These are phyloP conservation scores for Apaloderma vittatum DNA, from an alignment of 2,113 vertebrate species.

Conservation along the genomic window DNA sequence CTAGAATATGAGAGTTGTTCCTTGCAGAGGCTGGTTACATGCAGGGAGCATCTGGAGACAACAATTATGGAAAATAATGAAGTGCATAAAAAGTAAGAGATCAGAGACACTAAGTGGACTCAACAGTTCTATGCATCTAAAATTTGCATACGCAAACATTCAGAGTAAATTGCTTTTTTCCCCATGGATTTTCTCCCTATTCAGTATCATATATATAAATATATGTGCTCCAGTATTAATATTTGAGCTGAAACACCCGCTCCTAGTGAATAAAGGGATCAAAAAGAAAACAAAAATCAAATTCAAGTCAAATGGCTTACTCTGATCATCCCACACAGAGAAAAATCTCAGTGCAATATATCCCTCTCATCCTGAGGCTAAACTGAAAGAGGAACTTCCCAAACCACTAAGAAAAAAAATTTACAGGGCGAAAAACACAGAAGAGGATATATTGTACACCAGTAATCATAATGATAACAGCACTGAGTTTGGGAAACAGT, in stretches of 20 bases:
- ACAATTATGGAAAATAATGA: slow-evolving; percentile 27
- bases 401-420: neutral
- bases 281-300: neutral
- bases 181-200: slow-evolving; percentile 65
- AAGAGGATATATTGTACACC: neutral
- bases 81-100: slow-evolving; percentile 53
- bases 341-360: slow-evolving; percentile 2
- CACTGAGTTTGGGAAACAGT: slow-evolving; percentile 47
- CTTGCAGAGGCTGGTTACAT: slow-evolving; percentile 67
- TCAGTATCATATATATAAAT: neutral
- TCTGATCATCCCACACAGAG: neutral
- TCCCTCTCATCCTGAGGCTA: neutral
- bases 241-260: neutral
- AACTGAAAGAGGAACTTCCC: slow-evolving; percentile 12
- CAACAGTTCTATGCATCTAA: slow-evolving; percentile 39
- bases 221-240: neutral
- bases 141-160: slow-evolving; percentile 58
- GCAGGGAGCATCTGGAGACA: slow-evolving; percentile 71
- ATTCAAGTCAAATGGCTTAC: neutral
- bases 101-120: slow-evolving; percentile 33
- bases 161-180: slow-evolving; percentile 64
- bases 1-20: slow-evolving; percentile 76
- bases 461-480: slow-evolving; percentile 10
- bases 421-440: neutral
- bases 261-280: slow-evolving; percentile 2